Percentiles rank a stretch among this genome's conserved stretches.
Evolutionary conservation across 1,140 invertebrate genomes (phyloP).

Genomic region (Heliconius nattereri): DNA sequence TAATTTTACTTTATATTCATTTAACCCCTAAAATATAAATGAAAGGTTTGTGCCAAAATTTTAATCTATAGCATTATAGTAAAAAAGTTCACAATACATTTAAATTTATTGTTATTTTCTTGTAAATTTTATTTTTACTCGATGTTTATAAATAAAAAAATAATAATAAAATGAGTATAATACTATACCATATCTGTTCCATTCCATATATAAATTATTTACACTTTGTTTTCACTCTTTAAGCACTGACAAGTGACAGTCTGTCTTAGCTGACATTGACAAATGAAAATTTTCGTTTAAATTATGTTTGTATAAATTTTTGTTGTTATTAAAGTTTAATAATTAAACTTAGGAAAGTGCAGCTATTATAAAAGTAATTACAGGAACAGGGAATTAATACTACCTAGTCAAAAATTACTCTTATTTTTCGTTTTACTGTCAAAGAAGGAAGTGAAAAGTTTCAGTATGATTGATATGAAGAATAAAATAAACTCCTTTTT

Average conservation of each 20-base stretch:
- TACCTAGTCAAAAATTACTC: background rate
- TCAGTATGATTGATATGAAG: conserved; percentile 72
- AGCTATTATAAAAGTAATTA: background rate
- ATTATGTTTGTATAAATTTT: background rate
- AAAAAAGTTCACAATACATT: too few relatives aligned
- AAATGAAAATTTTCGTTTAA: background rate
- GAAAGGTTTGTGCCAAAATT: too few relatives aligned
- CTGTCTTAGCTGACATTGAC: background rate
- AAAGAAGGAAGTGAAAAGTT: background rate
- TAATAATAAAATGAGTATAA: too few relatives aligned
- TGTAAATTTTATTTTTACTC: too few relatives aligned
- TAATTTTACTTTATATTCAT: too few relatives aligned
- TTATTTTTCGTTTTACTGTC: background rate
- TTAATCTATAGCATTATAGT: too few relatives aligned
- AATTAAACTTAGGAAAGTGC: background rate
- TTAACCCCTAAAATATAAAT: too few relatives aligned
- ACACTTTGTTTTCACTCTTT: too few relatives aligned
- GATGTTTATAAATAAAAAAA: too few relatives aligned
- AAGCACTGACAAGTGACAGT: background rate
- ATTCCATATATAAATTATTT: too few relatives aligned
- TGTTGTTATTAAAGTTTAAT: background rate
- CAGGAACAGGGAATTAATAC: background rate
- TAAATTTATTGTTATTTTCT: too few relatives aligned
- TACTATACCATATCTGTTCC: too few relatives aligned
- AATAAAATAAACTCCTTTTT: conserved; percentile 76